Percentiles rank a stretch among this genome's conserved stretches.
Conservation (phyloP, 2,797 vertebrate genomes). For the Phrynocephalus vlangalii region DNA sequence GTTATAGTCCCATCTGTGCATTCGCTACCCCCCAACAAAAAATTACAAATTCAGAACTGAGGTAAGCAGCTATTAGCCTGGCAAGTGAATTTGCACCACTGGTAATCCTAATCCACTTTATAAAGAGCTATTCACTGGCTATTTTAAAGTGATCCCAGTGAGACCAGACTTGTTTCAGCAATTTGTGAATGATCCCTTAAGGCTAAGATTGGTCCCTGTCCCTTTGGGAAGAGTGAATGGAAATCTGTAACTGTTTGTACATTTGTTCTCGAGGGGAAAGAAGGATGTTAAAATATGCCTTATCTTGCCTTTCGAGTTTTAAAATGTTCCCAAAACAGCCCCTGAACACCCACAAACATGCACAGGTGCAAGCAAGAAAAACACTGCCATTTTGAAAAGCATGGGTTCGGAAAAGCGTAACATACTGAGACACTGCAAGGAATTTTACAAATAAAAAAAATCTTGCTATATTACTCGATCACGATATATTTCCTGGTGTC, state of each 20-base stretch:
- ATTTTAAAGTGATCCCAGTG: slow-evolving; percentile 26
- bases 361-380: slow-evolving; percentile 4
- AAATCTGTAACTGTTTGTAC: slow-evolving; percentile 71
- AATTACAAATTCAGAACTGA: slow-evolving; percentile 68
- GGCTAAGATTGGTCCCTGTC: slow-evolving; percentile 54
- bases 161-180: slow-evolving; percentile 12
- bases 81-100: slow-evolving; percentile 59
- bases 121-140: slow-evolving; percentile 11
- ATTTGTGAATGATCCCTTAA: slow-evolving; percentile 40
- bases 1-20: slow-evolving; percentile 95
- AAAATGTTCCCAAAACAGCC: neutral
- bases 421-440: neutral
- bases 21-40: slow-evolving; percentile 82
- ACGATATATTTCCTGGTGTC: no score
- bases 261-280: slow-evolving; percentile 74
- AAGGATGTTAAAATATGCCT: slow-evolving; percentile 45
- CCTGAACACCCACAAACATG: neutral
- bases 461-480: neutral
- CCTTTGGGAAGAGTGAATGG: slow-evolving; percentile 66
- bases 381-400: neutral
- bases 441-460: neutral
- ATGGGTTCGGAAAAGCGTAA: neutral
- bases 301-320: neutral
- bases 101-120: slow-evolving; percentile 60
- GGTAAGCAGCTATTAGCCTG: slow-evolving; percentile 60